These are phyloP conservation scores for Sebastes diaconus DNA, from an alignment of 2,797 vertebrate species.

Conservation along the genomic window DNA sequence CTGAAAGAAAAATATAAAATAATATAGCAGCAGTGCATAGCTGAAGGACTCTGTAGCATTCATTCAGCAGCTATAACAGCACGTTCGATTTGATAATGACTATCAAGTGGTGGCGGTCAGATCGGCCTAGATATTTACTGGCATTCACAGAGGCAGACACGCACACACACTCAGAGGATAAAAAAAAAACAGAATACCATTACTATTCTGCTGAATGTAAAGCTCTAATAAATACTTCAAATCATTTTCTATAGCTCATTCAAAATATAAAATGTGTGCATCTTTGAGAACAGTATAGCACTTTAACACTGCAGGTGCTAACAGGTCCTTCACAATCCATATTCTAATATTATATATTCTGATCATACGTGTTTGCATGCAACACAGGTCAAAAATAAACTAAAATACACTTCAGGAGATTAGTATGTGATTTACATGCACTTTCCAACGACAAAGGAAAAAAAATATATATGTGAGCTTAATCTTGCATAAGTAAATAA, in stretches of 20 bases:
- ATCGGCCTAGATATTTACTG: conserved; percentile 41
- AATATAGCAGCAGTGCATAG: background rate
- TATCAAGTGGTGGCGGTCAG: conserved; percentile 26
- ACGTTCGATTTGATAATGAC: conserved; percentile 46
- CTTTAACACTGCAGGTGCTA: conserved; percentile 1
- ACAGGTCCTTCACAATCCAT: background rate
- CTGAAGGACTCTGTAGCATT: conserved; percentile 1
- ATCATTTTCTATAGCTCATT: conserved; percentile 1
- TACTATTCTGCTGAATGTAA: conserved; percentile 19
- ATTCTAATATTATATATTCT: conserved; percentile 16
- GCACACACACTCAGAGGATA: background rate
- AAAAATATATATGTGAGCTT: background rate
- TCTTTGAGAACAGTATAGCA: conserved; percentile 1
- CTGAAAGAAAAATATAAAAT: conserved; percentile 31
- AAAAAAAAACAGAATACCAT: background rate
- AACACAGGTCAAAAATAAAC: conserved; percentile 4
- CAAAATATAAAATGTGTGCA: conserved; percentile 30
- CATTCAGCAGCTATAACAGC: conserved; percentile 12
- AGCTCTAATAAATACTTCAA: conserved; percentile 1
- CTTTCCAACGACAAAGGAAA: background rate
- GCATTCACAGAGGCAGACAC: conserved; percentile 27
- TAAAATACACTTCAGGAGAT: background rate
- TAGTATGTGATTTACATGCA: background rate
- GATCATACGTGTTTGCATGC: background rate
- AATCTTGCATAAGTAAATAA: background rate